Percentiles rank a stretch among this genome's conserved stretches.
Conservation (phyloP, 2,797 vertebrate species). For the Tragelaphus eurycerus region DNA sequence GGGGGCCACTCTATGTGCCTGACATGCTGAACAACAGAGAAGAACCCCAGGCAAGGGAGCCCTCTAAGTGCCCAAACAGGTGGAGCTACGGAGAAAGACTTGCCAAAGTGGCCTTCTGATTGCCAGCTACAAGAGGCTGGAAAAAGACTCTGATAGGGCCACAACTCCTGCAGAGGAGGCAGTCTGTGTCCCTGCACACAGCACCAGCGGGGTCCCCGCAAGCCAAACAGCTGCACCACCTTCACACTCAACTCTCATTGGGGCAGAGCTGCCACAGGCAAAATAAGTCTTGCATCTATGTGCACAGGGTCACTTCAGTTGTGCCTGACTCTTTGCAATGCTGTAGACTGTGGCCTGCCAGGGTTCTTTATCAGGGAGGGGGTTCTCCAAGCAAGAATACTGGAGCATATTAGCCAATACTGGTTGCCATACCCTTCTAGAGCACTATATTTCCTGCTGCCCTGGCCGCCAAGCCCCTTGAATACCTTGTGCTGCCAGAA, state of each 20-base stretch:
- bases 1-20: background rate
- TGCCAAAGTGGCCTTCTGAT: background rate
- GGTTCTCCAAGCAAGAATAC: background rate
- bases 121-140: background rate
- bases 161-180: background rate
- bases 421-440: background rate
- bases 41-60: background rate
- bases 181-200: background rate
- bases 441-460: background rate
- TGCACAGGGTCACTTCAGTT: background rate
- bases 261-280: background rate
- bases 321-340: background rate
- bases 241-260: background rate
- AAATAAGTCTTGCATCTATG: background rate
- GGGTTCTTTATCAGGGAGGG: background rate
- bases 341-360: background rate
- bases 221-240: background rate
- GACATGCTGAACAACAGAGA: background rate
- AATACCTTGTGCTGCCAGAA: background rate
- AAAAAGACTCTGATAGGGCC: background rate
- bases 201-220: background rate
- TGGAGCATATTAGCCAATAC: background rate
- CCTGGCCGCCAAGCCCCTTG: background rate
- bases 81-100: background rate
- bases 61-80: background rate